Conservation (phyloP, 2,113 vertebrate genomes). For the Hippopotamus amphibius region DNA sequence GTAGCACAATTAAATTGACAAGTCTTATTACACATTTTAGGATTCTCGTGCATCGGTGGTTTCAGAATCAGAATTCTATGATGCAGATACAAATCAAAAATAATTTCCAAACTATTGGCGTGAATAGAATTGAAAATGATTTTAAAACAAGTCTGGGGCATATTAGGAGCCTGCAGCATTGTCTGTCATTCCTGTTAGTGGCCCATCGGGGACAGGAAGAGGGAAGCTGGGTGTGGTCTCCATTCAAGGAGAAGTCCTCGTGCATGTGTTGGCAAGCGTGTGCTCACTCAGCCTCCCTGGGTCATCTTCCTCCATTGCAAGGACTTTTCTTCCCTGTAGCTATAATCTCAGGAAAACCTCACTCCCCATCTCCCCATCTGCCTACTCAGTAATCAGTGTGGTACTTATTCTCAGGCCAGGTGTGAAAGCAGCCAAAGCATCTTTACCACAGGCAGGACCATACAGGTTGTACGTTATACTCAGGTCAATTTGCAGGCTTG, state of each 20-base stretch:
- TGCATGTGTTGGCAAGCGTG: background rate
- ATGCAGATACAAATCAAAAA: constrained; percentile 69
- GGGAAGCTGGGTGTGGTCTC: background rate
- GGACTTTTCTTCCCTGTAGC: background rate
- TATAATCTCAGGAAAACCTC: background rate
- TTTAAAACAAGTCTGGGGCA: constrained; percentile 69
- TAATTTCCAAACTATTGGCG: constrained; percentile 75
- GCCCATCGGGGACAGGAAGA: background rate
- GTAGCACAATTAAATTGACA: constrained; percentile 78
- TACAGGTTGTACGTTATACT: no score
- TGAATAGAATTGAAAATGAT: constrained; percentile 68
- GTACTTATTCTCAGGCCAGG: background rate
- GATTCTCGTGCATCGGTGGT: constrained; percentile 61
- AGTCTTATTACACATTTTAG: constrained; percentile 75
- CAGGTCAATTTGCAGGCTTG: background rate
- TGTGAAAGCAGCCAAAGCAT: background rate
- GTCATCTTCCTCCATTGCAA: background rate
- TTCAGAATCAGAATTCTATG: constrained; percentile 65
- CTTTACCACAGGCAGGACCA: background rate
- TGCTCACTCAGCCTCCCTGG: background rate
- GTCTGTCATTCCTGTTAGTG: background rate
- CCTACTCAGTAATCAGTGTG: background rate
- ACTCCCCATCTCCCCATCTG: background rate
- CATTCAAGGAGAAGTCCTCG: background rate
- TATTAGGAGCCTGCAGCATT: background rate